These are phyloP conservation scores for Lycaon pictus DNA, from an alignment of 2,113 vertebrate species.

Conservation along the genomic window DNA sequence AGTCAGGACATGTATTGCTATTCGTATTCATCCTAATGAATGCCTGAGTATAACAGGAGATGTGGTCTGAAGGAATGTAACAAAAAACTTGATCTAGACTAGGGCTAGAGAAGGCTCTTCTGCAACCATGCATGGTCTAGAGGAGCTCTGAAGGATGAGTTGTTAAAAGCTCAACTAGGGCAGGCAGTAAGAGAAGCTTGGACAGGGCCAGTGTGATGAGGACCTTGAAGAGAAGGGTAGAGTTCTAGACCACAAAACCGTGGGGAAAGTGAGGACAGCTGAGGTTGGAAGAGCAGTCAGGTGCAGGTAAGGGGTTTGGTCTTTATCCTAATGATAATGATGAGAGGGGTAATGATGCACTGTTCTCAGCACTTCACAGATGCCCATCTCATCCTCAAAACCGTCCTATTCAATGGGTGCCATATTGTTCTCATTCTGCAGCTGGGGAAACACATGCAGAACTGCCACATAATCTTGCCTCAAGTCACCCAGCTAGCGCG, in stretches of 20 bases:
- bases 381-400: neutral
- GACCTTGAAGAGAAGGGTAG: fast-evolving
- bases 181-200: no score
- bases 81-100: neutral
- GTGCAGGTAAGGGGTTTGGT: neutral
- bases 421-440: neutral
- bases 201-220: neutral
- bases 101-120: neutral
- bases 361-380: neutral
- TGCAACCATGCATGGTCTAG: neutral
- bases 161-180: constrained; percentile 3
- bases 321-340: neutral
- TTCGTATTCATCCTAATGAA: neutral
- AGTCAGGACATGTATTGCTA: neutral
- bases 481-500: neutral
- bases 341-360: neutral
- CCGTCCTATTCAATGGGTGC: neutral
- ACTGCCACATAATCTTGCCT: neutral
- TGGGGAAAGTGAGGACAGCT: fast-evolving
- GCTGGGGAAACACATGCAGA: neutral
- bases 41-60: no score
- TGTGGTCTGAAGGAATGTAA: neutral
- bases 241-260: neutral
- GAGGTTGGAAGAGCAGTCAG: neutral
- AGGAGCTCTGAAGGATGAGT: constrained; percentile 36